phyloP scores from a whole-genome alignment of 2,888 invertebrate genomes.

The Fragum sueziense region DNA sequence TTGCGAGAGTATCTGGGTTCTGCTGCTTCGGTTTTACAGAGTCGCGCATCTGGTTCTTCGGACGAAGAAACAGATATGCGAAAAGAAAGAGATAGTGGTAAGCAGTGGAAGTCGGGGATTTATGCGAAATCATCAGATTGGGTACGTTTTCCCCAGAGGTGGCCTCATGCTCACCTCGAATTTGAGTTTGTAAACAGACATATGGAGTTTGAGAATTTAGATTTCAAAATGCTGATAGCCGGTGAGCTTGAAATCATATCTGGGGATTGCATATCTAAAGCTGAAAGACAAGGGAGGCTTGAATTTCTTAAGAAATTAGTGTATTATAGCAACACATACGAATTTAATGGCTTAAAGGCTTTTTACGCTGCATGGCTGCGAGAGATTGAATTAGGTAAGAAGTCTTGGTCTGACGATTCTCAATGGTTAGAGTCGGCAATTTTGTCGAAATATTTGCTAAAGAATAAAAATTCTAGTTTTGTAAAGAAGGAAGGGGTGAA shows the following conservation, averaged over 20 bases:
- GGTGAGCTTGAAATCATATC: constrained; percentile 1
- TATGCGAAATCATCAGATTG: not conserved
- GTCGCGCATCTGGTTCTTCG: not conserved
- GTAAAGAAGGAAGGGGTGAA: no score
- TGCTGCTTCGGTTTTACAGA: not conserved
- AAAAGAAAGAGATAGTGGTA: not conserved
- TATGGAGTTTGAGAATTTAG: not conserved
- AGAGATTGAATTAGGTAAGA: not conserved
- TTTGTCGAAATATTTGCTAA: not conserved
- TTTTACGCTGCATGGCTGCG: constrained; percentile 1
- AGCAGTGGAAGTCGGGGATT: not conserved
- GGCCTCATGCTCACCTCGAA: not conserved
- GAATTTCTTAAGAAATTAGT: not conserved
- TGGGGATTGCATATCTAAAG: not conserved
- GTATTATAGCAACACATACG: not conserved
- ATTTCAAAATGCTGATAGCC: not conserved
- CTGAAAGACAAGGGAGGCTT: not conserved
- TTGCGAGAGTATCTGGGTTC: not conserved
- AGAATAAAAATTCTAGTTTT: not conserved
- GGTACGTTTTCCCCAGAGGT: not conserved
- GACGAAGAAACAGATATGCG: not conserved
- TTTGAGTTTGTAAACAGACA: constrained; percentile 14
- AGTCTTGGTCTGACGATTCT: not conserved
- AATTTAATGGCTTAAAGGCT: not conserved
- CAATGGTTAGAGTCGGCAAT: not conserved